Base-by-base conservation (phyloP, 2,797 vertebrate genomes). In the Chaenodraco wilsoni region DNA sequence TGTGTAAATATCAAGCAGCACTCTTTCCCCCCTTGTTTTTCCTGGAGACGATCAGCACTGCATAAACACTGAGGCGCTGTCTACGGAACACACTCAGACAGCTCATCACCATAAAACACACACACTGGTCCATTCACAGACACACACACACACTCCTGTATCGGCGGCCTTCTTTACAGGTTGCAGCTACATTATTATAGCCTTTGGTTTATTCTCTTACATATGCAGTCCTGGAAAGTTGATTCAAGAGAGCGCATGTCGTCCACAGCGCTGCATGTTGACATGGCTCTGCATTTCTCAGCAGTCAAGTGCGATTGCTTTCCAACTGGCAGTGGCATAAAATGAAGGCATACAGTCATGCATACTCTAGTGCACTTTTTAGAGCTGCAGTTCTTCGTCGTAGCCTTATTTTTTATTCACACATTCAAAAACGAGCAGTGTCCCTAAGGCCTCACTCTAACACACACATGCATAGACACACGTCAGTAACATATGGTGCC, bases 1-100 rank as follows among this genome's bases (percentile, higher is more conserved):
- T 81, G 91, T 90, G 92, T 89, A 93, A 93, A 93, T 94, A 93
- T 93, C 92, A 90, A 86, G 80, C 83, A 71, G 82, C 73, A 74
- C 79, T 68, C 67, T 46, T 54, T 21, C 68, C 65, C 27, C 70
- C 74, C 71, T 54, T 76, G 69, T 89, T 88, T 44, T 88, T 91
- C 76, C 83, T 61, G 73, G 78, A 87, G 88, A 89, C 81, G 60
- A 84, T 85, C 87, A 79, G 75, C 83, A 37, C 85, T 84, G 88
- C 86, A 91, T 91, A 88, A 91, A 91, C 85, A 91, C 64, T 3
- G 72, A 78, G 81, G 72, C 58, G 77, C 40, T 51, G 71, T 79
- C 76, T 77, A 66, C 21, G 13, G 74, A 87, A 73, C 75, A 60
- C 76, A 60, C 77, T 61, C 78, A 66, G 73, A 79, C 79, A 76